A percentile compares a stretch with the other conserved stretches of the same genome.
phyloP scores from a whole-genome alignment of 2,113 vertebrate species.

The Ornithorhynchus anatinus region DNA sequence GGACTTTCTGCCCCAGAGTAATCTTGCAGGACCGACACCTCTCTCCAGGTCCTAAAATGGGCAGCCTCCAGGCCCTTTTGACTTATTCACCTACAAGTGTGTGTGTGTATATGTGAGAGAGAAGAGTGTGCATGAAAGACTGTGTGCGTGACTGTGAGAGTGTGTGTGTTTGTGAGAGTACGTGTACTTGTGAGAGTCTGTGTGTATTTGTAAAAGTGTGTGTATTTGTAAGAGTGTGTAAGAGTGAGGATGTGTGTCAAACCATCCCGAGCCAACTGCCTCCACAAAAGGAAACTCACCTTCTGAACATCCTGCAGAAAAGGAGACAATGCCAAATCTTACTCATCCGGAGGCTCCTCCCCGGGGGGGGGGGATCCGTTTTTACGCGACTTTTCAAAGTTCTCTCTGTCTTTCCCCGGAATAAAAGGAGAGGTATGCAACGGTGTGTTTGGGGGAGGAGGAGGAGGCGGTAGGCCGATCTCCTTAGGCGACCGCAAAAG shows the following conservation, averaged over 20 bases:
- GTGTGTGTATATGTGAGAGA: too few species aligned
- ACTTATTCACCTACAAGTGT: not conserved
- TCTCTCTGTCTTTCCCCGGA: not conserved
- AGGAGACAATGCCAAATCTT: conserved; percentile 19
- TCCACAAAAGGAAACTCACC: conserved; percentile 27
- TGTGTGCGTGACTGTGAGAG: too few species aligned
- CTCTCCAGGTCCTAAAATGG: not conserved
- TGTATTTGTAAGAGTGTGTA: not conserved
- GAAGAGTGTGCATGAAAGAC: not conserved
- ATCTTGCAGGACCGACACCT: not conserved
- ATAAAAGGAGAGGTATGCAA: not conserved
- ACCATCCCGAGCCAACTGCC: not conserved
- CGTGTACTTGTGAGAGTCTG: too few species aligned
- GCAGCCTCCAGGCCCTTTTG: not conserved
- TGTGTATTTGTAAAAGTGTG: too few species aligned
- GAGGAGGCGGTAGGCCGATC: not conserved
- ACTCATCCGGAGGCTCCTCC: not conserved
- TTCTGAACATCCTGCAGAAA: not conserved
- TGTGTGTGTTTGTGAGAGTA: too few species aligned
- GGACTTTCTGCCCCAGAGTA: conserved; percentile 18
- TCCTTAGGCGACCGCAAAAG: too few species aligned
- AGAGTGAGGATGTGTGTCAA: not conserved
- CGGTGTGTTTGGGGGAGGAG: too few species aligned
- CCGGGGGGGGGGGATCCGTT: not conserved
- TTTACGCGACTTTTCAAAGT: conserved; percentile 1